phyloP scores from a whole-genome alignment of 2,113 vertebrate genomes.

The Picathartes gymnocephalus region DNA sequence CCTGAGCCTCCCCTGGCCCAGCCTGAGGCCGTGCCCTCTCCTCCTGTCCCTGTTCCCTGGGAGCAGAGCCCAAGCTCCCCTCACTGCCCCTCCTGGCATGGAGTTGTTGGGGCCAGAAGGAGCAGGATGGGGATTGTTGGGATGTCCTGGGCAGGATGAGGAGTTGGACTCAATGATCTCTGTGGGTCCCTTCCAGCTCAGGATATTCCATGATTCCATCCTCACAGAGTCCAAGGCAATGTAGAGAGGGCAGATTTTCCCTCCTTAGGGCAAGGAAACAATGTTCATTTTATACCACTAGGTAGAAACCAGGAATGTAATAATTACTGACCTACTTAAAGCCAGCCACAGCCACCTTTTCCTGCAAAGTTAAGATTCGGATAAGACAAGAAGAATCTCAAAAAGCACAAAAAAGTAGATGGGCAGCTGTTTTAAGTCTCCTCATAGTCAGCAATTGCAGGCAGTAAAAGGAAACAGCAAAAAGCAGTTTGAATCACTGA shows the following conservation, averaged over 20 bases:
- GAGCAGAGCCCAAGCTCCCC: background rate
- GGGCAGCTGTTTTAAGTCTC: background rate
- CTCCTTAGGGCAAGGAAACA: background rate
- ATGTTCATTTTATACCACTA: background rate
- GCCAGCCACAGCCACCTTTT: background rate
- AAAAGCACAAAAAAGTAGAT: background rate
- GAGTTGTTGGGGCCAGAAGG: background rate
- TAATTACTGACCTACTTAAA: conserved; percentile 32
- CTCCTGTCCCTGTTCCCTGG: background rate
- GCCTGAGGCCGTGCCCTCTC: background rate
- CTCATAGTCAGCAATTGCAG: background rate
- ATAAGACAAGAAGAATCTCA: background rate
- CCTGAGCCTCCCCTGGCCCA: background rate
- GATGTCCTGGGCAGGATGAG: background rate
- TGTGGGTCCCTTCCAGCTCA: background rate
- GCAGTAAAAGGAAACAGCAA: background rate
- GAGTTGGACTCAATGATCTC: background rate
- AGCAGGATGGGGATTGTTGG: background rate
- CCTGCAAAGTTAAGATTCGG: background rate
- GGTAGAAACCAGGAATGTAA: background rate
- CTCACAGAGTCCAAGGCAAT: background rate
- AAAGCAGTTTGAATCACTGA: background rate
- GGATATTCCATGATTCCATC: background rate
- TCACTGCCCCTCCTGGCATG: background rate
- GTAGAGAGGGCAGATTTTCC: background rate